Conservation (phyloP, 1,140 invertebrate genomes). For the Drosophila setifemur region DNA sequence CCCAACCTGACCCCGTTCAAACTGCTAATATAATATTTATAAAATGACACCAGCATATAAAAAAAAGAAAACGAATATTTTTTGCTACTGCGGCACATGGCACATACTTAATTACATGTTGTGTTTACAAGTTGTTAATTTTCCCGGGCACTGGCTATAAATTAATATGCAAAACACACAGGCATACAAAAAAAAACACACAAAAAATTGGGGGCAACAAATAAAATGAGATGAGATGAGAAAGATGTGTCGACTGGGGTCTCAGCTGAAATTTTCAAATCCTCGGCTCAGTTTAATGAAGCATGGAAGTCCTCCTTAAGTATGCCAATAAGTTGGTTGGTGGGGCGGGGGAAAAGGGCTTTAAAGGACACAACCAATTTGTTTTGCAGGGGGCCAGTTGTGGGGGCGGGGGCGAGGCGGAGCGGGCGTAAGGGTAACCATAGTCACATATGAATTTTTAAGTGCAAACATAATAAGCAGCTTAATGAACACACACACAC, state of each 20-base stretch:
- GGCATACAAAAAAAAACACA: neutral
- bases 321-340: conserved; percentile 68
- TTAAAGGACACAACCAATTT: conserved; percentile 63
- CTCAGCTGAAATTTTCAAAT: conserved; percentile 61
- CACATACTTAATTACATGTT: conserved; percentile 73
- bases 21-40: conserved; percentile 50
- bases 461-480: conserved; percentile 81
- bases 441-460: conserved; percentile 79
- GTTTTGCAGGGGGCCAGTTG: too few relatives aligned
- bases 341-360: neutral
- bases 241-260: neutral
- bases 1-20: conserved; percentile 34
- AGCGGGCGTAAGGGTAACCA: conserved; percentile 46
- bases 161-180: conserved; percentile 34
- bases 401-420: too few relatives aligned
- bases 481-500: conserved; percentile 67
- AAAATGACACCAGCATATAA: conserved; percentile 17
- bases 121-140: conserved; percentile 60
- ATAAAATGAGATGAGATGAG: conserved; percentile 20
- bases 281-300: conserved; percentile 50
- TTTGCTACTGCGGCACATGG: conserved; percentile 39
- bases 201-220: conserved; percentile 6
- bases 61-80: conserved; percentile 14
- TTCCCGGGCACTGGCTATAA: conserved; percentile 33
- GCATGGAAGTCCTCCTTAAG: conserved; percentile 48